Percentiles rank a stretch among this genome's conserved stretches.
These are phyloP conservation scores for Zaprionus vittiger DNA, from an alignment of 1,140 invertebrate genomes.

Conservation along the genomic window DNA sequence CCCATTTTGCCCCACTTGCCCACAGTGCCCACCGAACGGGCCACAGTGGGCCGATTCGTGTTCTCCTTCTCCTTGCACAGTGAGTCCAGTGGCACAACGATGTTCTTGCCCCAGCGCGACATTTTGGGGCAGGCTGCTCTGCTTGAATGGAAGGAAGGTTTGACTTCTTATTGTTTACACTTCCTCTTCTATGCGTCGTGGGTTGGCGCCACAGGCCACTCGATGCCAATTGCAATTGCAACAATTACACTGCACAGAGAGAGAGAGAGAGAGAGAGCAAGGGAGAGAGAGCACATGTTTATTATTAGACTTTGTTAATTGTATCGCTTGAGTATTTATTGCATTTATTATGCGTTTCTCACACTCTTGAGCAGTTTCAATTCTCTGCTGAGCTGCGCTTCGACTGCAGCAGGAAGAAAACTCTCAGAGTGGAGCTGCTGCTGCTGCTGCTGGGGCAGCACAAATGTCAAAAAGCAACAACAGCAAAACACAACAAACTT, in stretches of 20 bases:
- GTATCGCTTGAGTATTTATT: not conserved
- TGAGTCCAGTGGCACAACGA: slow-evolving; percentile 87
- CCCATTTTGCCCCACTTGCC: slow-evolving; percentile 97
- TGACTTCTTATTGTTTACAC: slow-evolving; percentile 42
- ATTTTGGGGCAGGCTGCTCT: slow-evolving; percentile 77
- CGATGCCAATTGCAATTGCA: slow-evolving; percentile 35
- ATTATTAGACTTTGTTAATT: slow-evolving; percentile 16
- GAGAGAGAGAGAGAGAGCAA: not conserved
- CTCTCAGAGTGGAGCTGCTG: slow-evolving; percentile 32
- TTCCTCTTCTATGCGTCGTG: slow-evolving; percentile 21
- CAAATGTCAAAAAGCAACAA: slow-evolving; percentile 64
- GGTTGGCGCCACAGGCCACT: slow-evolving; percentile 22
- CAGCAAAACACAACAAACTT: slow-evolving; percentile 74
- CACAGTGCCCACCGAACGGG: slow-evolving; percentile 94
- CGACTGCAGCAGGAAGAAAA: slow-evolving; percentile 6
- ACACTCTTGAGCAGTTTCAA: not conserved
- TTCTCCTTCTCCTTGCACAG: slow-evolving; percentile 90
- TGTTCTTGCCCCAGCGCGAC: slow-evolving; percentile 87
- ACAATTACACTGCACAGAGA: slow-evolving; percentile 43
- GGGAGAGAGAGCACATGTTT: slow-evolving; percentile 13
- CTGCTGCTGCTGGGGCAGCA: slow-evolving; percentile 19
- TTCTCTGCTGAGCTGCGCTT: slow-evolving; percentile 9
- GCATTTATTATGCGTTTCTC: not conserved
- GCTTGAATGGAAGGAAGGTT: slow-evolving; percentile 18
- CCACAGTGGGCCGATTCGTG: slow-evolving; percentile 93